phyloP scores from a whole-genome alignment of 23 tunicate species.

The Styela plicata region DNA sequence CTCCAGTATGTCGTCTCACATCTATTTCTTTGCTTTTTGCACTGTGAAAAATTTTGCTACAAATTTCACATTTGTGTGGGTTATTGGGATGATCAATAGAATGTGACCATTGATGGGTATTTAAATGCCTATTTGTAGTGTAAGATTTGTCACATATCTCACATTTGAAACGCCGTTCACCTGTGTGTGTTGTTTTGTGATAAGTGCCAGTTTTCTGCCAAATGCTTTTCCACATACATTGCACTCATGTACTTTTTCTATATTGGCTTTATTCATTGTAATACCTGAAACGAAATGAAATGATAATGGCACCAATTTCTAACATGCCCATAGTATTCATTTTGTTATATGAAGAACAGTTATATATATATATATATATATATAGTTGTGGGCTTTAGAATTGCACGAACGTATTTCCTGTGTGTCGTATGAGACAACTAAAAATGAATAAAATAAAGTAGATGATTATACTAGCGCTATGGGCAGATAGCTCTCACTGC shows the following conservation, averaged over 20 bases:
- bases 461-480: too few relatives aligned
- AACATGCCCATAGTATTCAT: too few relatives aligned
- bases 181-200: not conserved
- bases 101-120: not conserved
- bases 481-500: too few relatives aligned
- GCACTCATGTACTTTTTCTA: not conserved
- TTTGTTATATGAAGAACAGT: too few relatives aligned
- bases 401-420: too few relatives aligned
- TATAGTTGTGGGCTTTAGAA: too few relatives aligned
- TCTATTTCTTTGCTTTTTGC: not conserved
- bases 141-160: not conserved
- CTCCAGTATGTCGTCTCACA: not conserved
- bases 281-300: too few relatives aligned
- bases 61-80: not conserved
- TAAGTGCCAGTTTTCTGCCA: not conserved
- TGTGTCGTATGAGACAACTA: too few relatives aligned
- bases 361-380: too few relatives aligned
- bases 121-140: not conserved
- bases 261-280: not conserved
- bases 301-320: too few relatives aligned
- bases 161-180: not conserved
- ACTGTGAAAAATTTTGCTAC: not conserved
- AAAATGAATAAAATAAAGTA: too few relatives aligned
- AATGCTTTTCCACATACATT: not conserved
- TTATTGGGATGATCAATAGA: not conserved